These are phyloP conservation scores for Labia minor DNA, from an alignment of 2,888 invertebrate genomes.

Conservation along the genomic window DNA sequence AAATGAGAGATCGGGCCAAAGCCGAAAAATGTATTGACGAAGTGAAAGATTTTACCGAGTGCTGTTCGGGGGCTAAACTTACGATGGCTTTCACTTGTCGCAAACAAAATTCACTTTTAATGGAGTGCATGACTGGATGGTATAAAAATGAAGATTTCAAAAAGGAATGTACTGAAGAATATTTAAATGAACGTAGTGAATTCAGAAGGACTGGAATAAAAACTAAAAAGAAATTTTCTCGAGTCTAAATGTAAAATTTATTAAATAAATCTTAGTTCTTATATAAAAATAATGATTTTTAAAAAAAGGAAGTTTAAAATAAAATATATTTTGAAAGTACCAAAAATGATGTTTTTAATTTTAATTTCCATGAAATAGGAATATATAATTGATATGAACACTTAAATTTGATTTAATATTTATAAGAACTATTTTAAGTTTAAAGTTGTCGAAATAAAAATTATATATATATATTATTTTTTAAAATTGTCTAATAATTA, in stretches of 20 bases:
- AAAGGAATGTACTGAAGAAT: conserved; percentile 62
- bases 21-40: conserved; percentile 63
- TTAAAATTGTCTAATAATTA: no score
- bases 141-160: conserved; percentile 65
- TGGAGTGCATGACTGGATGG: conserved; percentile 63
- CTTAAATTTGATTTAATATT: no score
- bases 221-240: conserved; percentile 38
- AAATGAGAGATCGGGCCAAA: conserved; percentile 73
- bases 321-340: no score
- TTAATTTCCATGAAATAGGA: background rate
- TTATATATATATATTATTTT: no score
- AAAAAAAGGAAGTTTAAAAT: background rate
- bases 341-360: background rate
- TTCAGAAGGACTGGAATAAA: conserved; percentile 70
- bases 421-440: background rate
- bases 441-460: no score
- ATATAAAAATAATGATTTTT: background rate
- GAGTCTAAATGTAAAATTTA: no score
- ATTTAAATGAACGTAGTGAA: conserved; percentile 68
- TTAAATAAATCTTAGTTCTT: no score
- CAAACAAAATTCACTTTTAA: conserved; percentile 55
- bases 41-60: conserved; percentile 52
- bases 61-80: conserved; percentile 56
- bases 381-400: background rate
- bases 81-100: conserved; percentile 66